phyloP scores from a whole-genome alignment of 2,888 invertebrate species.

The Apotomis capreana region DNA sequence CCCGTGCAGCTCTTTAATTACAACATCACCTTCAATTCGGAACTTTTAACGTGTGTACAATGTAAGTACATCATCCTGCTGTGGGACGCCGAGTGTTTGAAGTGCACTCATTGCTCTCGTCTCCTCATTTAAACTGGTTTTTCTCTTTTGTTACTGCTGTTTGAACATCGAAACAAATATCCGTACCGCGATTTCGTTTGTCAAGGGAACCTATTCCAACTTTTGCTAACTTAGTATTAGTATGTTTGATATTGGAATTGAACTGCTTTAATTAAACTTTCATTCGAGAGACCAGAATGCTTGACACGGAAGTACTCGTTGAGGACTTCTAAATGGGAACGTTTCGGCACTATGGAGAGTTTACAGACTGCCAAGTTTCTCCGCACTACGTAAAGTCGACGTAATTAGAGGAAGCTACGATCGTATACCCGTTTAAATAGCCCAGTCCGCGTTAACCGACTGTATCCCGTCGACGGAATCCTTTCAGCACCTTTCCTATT shows the following conservation, averaged over 20 bases:
- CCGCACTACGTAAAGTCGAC: constrained; percentile 65
- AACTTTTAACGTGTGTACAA: constrained; percentile 78
- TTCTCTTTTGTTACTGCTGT: constrained; percentile 65
- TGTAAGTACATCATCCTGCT: constrained; percentile 58
- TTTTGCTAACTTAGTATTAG: constrained; percentile 49
- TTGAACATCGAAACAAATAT: constrained; percentile 74
- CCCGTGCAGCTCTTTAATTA: constrained; percentile 62
- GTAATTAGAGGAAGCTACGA: constrained; percentile 69
- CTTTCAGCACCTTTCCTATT: constrained; percentile 54
- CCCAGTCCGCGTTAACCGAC: constrained; percentile 59
- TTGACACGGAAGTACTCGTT: constrained; percentile 37
- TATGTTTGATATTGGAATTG: constrained; percentile 45
- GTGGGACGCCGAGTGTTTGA: constrained; percentile 63
- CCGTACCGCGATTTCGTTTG: constrained; percentile 66
- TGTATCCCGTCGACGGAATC: constrained; percentile 52
- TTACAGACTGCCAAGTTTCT: constrained; percentile 69
- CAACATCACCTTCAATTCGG: constrained; percentile 71
- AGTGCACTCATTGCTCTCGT: constrained; percentile 70
- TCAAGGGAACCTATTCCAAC: constrained; percentile 52
- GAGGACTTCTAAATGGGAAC: constrained; percentile 46
- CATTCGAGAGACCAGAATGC: constrained; percentile 31
- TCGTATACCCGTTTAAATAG: constrained; percentile 62
- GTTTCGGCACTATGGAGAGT: constrained; percentile 60
- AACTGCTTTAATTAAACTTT: constrained; percentile 42
- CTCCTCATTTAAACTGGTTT: constrained; percentile 64